These are phyloP conservation scores for Lathronympha strigana DNA, from an alignment of 2,888 invertebrate genomes.

Conservation along the genomic window DNA sequence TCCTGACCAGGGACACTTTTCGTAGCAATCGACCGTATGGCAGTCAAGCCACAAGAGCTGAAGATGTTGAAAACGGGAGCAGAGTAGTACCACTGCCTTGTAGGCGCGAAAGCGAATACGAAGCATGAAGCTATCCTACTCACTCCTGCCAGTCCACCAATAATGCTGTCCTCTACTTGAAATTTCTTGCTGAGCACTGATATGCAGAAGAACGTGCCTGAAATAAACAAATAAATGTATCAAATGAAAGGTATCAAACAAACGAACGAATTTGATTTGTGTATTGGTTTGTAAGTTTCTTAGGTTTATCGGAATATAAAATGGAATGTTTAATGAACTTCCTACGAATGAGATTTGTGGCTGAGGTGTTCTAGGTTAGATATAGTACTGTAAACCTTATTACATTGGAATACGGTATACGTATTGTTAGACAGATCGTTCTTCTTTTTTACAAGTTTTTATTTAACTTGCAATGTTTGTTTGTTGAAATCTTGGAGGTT, in stretches of 20 bases:
- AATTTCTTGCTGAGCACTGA: constrained; percentile 72
- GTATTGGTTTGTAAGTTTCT: no score
- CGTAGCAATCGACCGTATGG: constrained; percentile 82
- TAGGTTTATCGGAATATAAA: no score
- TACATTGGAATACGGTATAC: no score
- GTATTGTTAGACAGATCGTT: no score
- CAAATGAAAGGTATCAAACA: neutral
- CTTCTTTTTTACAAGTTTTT: no score
- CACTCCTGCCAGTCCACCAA: constrained; percentile 76
- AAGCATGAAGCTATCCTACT: constrained; percentile 83
- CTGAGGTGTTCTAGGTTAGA: no score
- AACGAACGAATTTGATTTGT: no score
- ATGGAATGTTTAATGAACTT: no score
- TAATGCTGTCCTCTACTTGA: constrained; percentile 75
- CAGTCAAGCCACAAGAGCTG: constrained; percentile 82
- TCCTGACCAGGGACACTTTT: constrained; percentile 83
- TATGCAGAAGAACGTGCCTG: constrained; percentile 80
- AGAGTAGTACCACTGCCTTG: constrained; percentile 74
- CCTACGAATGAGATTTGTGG: no score
- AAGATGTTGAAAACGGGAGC: constrained; percentile 81
- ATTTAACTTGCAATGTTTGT: no score
- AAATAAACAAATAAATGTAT: constrained; percentile 22
- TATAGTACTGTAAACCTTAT: no score
- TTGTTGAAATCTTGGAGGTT: no score
- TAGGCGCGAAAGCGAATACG: constrained; percentile 79